Percentiles rank a stretch among this genome's conserved stretches.
Conservation (phyloP, 2,888 invertebrate species). For the Melinopterus prodromus region DNA sequence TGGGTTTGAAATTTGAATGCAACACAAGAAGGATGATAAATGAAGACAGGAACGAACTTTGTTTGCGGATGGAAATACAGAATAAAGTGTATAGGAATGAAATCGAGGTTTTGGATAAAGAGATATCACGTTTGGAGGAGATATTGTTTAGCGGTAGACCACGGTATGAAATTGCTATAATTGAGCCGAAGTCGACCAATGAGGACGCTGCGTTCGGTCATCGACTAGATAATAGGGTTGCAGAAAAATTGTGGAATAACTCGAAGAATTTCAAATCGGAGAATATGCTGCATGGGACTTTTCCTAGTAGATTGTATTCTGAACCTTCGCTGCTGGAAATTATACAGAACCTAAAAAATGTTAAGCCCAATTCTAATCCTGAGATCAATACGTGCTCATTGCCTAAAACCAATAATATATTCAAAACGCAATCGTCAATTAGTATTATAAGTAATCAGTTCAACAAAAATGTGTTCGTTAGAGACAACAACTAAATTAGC, state of each 20-base stretch:
- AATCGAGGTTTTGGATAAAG: conserved; percentile 79
- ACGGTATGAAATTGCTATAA: conserved; percentile 13
- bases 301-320: conserved; percentile 11
- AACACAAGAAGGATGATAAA: conserved; percentile 72
- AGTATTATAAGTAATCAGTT: conserved; percentile 31
- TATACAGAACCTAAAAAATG: conserved; percentile 20
- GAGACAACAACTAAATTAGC: not conserved
- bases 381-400: conserved; percentile 34
- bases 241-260: not conserved
- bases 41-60: conserved; percentile 83
- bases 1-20: conserved; percentile 88
- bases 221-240: not conserved
- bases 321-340: conserved; percentile 13
- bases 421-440: conserved; percentile 34
- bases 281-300: conserved; percentile 5
- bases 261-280: conserved; percentile 15
- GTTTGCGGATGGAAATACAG: conserved; percentile 89
- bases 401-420: conserved; percentile 19
- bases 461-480: conserved; percentile 12
- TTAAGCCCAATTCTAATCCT: conserved; percentile 38
- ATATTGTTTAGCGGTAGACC: conserved; percentile 60
- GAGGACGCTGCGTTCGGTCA: not conserved
- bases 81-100: conserved; percentile 89
- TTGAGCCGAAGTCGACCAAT: not conserved
- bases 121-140: conserved; percentile 78